Evolutionary conservation across 2,113 vertebrate species (phyloP).

Genomic region (Esox niger): DNA sequence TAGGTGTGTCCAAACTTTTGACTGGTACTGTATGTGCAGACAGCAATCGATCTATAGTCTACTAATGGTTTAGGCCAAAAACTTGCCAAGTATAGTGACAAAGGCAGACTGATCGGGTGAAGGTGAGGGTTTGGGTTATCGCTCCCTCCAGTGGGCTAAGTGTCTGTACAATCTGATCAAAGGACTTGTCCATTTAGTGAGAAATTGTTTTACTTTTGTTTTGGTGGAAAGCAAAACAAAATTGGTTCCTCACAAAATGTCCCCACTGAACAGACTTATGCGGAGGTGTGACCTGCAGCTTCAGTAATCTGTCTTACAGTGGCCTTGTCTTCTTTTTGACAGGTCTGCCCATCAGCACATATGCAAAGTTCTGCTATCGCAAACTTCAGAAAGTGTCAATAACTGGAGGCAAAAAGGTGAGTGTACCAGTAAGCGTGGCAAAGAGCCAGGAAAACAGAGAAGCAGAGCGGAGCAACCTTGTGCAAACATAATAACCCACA

Average conservation of each 20-base stretch:
- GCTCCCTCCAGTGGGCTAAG: too few species aligned
- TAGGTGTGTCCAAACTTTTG: too few species aligned
- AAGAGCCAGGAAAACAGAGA: background rate
- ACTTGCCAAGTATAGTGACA: too few species aligned
- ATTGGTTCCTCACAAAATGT: slow-evolving; percentile 10
- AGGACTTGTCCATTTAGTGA: slow-evolving; percentile 28
- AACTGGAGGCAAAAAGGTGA: slow-evolving; percentile 89
- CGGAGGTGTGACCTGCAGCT: background rate
- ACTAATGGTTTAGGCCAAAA: too few species aligned
- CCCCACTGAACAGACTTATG: background rate
- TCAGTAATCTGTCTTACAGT: background rate
- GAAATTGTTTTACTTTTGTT: slow-evolving; percentile 41
- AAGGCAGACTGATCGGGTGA: too few species aligned
- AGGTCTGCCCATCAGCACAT: slow-evolving; percentile 87
- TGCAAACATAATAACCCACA: background rate
- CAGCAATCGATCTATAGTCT: too few species aligned
- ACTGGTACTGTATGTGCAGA: too few species aligned
- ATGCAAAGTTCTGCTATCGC: slow-evolving; percentile 85
- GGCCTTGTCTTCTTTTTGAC: background rate
- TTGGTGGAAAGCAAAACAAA: slow-evolving; percentile 1
- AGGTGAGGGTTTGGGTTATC: too few species aligned
- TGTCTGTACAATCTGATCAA: slow-evolving; percentile 50
- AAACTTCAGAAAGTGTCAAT: slow-evolving; percentile 86
- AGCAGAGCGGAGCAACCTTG: background rate
- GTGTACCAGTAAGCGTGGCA: slow-evolving; percentile 9